phyloP scores from a whole-genome alignment of 2,113 vertebrate species.

The Reinhardtius hippoglossoides region DNA sequence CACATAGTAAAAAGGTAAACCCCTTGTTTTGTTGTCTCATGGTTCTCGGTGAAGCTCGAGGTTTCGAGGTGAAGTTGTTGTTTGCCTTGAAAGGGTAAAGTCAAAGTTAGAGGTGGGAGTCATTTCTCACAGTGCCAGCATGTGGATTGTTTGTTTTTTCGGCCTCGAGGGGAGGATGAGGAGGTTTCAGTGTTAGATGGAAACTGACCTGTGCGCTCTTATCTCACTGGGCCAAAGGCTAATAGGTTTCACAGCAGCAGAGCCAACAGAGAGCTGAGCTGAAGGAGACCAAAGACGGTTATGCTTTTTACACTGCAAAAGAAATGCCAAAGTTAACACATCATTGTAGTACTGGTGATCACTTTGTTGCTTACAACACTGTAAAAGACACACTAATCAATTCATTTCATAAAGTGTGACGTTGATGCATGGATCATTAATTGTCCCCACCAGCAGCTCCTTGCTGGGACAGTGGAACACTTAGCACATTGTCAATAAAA shows the following conservation, averaged over 20 bases:
- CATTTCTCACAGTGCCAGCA: constrained; percentile 3
- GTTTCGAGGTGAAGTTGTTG: background rate
- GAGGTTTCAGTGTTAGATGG: constrained; percentile 33
- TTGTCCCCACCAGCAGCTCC: no score
- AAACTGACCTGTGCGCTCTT: constrained; percentile 56
- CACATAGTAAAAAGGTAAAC: no score
- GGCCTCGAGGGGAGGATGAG: constrained; percentile 4
- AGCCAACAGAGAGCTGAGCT: constrained; percentile 11
- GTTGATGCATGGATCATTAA: no score
- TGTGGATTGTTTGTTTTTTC: background rate
- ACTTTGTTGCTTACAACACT: no score
- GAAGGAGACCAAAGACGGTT: background rate
- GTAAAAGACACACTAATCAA: no score
- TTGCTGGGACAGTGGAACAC: no score
- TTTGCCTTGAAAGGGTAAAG: constrained; percentile 7
- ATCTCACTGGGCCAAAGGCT: constrained; percentile 63
- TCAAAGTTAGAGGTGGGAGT: background rate
- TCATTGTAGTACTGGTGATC: background rate
- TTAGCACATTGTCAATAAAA: background rate
- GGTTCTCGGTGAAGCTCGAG: no score
- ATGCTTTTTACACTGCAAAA: background rate
- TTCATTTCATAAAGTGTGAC: no score
- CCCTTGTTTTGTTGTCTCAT: no score
- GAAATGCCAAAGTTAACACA: background rate
- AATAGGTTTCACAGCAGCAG: constrained; percentile 54